These are phyloP conservation scores for Microtus richardsoni DNA, from an alignment of 2,113 vertebrate species.

Conservation along the genomic window DNA sequence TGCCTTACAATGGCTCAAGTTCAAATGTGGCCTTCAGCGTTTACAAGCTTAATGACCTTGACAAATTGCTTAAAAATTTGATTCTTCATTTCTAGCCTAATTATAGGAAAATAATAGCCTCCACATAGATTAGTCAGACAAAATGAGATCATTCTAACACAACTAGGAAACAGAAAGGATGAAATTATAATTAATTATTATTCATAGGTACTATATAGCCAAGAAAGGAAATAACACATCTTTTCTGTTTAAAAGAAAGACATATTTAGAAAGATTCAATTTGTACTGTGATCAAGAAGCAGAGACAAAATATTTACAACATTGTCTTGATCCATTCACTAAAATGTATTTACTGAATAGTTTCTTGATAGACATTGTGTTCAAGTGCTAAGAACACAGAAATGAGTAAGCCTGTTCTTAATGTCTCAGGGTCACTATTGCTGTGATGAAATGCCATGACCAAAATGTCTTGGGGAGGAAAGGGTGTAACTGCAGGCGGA, in stretches of 20 bases:
- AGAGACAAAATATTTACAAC: not conserved
- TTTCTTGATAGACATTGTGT: not conserved
- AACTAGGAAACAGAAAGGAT: slow-evolving; percentile 5
- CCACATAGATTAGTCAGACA: not conserved
- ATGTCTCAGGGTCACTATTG: not conserved
- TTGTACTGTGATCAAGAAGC: not conserved
- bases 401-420: not conserved
- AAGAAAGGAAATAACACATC: slow-evolving; percentile 13
- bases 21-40: not conserved
- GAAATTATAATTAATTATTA: slow-evolving; percentile 39
- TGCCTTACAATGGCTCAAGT: not conserved
- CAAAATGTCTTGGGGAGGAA: not conserved
- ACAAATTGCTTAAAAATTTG: not conserved
- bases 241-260: slow-evolving; percentile 24
- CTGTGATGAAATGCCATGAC: not conserved
- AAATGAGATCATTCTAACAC: not conserved
- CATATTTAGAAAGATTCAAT: slow-evolving; percentile 45
- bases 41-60: not conserved
- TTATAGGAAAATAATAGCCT: not conserved
- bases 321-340: not conserved
- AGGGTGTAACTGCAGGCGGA: not conserved
- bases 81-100: slow-evolving; percentile 11
- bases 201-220: not conserved
- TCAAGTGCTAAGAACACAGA: not conserved
- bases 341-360: not conserved